These are phyloP conservation scores for Leptestheria dahalacensis DNA, from an alignment of 1,140 invertebrate genomes.

Conservation along the genomic window DNA sequence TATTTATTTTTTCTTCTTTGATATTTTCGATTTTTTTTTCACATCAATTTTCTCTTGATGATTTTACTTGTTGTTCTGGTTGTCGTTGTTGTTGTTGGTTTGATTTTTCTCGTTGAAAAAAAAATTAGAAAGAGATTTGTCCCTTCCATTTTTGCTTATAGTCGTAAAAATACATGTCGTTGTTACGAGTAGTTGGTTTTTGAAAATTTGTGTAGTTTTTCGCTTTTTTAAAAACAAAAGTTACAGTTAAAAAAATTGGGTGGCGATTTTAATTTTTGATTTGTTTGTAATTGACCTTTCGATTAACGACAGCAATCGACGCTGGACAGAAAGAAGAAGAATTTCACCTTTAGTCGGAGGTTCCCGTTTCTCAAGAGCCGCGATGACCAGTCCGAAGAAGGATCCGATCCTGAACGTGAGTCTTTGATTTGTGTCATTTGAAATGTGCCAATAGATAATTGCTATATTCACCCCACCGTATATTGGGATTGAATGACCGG, in stretches of 20 bases:
- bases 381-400: slow-evolving; percentile 93
- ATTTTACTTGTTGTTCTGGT: neutral
- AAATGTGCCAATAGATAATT: too few relatives aligned
- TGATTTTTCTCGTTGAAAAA: too few relatives aligned
- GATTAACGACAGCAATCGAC: slow-evolving; percentile 62
- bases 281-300: neutral
- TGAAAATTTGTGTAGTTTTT: too few relatives aligned
- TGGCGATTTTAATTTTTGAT: neutral
- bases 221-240: too few relatives aligned
- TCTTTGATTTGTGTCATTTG: slow-evolving; percentile 29
- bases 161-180: neutral
- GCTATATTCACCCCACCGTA: too few relatives aligned
- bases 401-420: slow-evolving; percentile 96
- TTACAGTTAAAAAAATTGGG: too few relatives aligned
- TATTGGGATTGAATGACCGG: too few relatives aligned
- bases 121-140: neutral
- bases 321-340: slow-evolving; percentile 91
- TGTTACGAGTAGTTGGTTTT: too few relatives aligned
- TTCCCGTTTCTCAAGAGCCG: slow-evolving; percentile 98
- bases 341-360: slow-evolving; percentile 90
- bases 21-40: too few relatives aligned
- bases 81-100: slow-evolving; percentile 7
- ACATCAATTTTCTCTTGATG: too few relatives aligned
- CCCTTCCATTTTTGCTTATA: neutral
- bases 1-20: too few relatives aligned